Base-by-base conservation (phyloP, 1,140 invertebrate species). In the Ceratoteleas bidentatus region DNA sequence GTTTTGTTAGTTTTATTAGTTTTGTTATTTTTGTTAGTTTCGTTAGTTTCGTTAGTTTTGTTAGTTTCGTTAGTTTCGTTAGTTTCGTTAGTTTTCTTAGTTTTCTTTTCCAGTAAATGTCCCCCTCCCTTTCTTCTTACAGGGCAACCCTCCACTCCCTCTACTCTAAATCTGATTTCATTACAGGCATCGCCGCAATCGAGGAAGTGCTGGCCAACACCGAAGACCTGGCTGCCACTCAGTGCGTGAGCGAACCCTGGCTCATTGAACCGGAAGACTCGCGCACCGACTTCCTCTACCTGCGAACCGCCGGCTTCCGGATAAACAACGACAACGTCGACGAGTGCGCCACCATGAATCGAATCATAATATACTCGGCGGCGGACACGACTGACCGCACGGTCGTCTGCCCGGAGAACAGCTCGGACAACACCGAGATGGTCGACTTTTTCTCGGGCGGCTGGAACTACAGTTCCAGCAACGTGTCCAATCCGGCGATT, bases 371-470 rank as follows among this genome's bases (percentile, higher is more conserved):
- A 34, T 96, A 96, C 85, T 93, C 94, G 33, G 95, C 93, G 0
- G 91, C 91, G 6, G 93, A 94, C 69, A 93, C 92, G 24, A 92
- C 92, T 6, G 90, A 93, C 5, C 92, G 92, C 6, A 93, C 92
- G 62, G 93, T 96, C 62, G 93, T 96, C 56, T 96, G 95, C 85
- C 95, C 95, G 0, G 89, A 89, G 43, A 86, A 87, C 73, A 86
- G 81, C 6, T 74, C 81, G 11, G 81, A 78, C 13, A 76, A 75
- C 3, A 72, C 66, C n/a, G 64, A 86, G 50, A 92, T 92, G 62
- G 94, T 95, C 33, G 95, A 95, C 85, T 88, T 96, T 49, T 96
- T 95, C 89, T 95, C 94, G 2, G 94, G 95, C 13, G 95, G 95
- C 0, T 96, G 95, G 95, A 94, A 94, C 70, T 88, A 88, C 43